Base-by-base conservation (phyloP, 1,140 invertebrate species). In the Stenopsyche tienmushanensis region DNA sequence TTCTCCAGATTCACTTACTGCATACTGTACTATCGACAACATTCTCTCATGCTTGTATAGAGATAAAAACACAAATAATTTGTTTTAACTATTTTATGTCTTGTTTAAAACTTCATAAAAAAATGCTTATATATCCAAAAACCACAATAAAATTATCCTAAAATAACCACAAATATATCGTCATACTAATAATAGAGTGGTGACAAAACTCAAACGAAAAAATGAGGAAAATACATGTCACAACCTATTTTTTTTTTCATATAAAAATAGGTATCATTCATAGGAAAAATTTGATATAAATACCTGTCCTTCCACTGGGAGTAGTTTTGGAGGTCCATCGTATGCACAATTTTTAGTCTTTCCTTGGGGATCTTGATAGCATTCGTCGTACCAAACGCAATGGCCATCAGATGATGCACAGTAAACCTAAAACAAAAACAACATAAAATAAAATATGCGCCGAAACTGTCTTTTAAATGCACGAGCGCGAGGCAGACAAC, bases 301-400 rank as follows among this genome's bases (percentile, higher is more conserved):
- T 77, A 75, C 53, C 83, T 65, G 44, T 69, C 64, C 67, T 1
- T 75, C 71, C 0, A 65, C 9, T 39, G 84, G 74, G 62, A 91
- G 72, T 13, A 78, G 72, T 72, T 87, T 86, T 0, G 91, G 79
- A 0, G 88, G 77, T 2, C 91, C 91, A 75, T 85, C 82, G 73
- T 93, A 92, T 0, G 72, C 71, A 75, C 90, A 92, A 77, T 93
- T 90, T 71, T 83, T 78, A 9, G 70, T 77, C 21, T 80, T 77
- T 1, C 41, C 29, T 9, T 59, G 25, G 0, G 23, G 8, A 10
- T 82, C 72, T 1, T 49, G 73, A 58, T 83, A 80, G 73, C 90
- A 92, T 57, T 88, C 79, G 5, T 86, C 90, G 74, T 91, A 92
- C 91, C 90, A 92, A 13, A 92, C 74, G 73, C 91, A 94, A 52